Evolutionary conservation across 2,888 invertebrate species (phyloP).

Genomic region (Eupeodes luniger): DNA sequence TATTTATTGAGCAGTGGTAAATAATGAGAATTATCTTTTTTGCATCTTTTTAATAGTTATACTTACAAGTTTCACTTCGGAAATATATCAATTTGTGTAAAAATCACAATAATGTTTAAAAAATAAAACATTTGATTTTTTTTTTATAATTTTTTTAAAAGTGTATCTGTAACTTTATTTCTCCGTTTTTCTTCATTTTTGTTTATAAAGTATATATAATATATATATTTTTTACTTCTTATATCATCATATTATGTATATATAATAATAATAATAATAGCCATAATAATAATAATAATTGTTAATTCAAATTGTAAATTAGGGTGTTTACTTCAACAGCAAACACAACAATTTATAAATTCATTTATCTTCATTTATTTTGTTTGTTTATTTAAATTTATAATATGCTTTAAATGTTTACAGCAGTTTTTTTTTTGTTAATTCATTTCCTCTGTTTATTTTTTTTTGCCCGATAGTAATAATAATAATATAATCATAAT

Average conservation of each 20-base stretch:
- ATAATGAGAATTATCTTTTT: too few relatives aligned
- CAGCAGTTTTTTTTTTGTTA: conserved; percentile 20
- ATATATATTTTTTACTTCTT: conserved; percentile 73
- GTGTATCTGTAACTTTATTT: conserved; percentile 76
- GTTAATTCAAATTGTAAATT: conserved; percentile 76
- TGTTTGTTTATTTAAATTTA: conserved; percentile 61
- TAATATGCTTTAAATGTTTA: conserved; percentile 37
- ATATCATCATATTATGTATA: conserved; percentile 74
- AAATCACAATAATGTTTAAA: background rate
- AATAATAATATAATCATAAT: conserved; percentile 64
- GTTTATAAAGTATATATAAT: conserved; percentile 76
- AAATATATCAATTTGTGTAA: too few relatives aligned
- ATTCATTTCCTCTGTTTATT: conserved; percentile 31
- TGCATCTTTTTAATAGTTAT: too few relatives aligned
- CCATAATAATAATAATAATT: conserved; percentile 66
- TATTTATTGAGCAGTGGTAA: too few relatives aligned
- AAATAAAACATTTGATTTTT: background rate
- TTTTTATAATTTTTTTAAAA: conserved; percentile 72
- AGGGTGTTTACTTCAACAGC: conserved; percentile 78
- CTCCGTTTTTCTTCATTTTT: conserved; percentile 70
- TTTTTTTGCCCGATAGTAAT: conserved; percentile 57
- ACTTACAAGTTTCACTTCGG: too few relatives aligned
- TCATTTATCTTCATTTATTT: conserved; percentile 77
- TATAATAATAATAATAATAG: conserved; percentile 55
- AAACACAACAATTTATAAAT: conserved; percentile 78